These are phyloP conservation scores for Escarpia spicata DNA, from an alignment of 2,888 invertebrate species.

Conservation along the genomic window DNA sequence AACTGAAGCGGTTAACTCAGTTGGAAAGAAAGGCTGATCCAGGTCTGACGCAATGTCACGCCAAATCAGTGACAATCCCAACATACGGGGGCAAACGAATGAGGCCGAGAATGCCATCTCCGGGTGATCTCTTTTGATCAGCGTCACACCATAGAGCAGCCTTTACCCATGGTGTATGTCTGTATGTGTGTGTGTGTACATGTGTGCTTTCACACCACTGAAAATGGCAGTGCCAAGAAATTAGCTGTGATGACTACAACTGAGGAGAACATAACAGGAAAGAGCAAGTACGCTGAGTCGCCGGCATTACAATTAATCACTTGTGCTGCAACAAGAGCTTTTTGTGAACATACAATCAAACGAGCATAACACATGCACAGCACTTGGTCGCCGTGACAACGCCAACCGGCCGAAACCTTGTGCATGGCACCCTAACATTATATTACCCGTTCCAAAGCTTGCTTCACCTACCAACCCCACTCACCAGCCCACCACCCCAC, in stretches of 20 bases:
- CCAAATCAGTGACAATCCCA: background rate
- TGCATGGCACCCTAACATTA: constrained; percentile 3
- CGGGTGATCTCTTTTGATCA: background rate
- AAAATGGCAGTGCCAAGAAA: background rate
- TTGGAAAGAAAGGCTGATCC: constrained; percentile 1
- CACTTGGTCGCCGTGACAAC: background rate
- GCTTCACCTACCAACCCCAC: constrained; percentile 2
- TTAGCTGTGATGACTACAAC: background rate
- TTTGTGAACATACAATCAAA: constrained; percentile 5
- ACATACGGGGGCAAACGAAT: background rate
- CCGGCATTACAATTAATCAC: background rate
- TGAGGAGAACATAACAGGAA: background rate
- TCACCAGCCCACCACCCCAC: background rate
- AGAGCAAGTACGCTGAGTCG: background rate
- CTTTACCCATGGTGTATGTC: background rate
- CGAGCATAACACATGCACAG: background rate
- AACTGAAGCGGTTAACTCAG: background rate
- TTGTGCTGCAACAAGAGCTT: background rate
- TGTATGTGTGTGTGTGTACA: no score
- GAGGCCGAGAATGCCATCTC: background rate
- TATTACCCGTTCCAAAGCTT: constrained; percentile 9
- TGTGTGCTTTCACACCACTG: background rate
- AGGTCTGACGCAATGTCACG: background rate
- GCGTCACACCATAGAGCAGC: background rate
- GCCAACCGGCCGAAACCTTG: background rate